phyloP scores from a whole-genome alignment of 2,888 invertebrate species.

The Limnephilus lunatus region DNA sequence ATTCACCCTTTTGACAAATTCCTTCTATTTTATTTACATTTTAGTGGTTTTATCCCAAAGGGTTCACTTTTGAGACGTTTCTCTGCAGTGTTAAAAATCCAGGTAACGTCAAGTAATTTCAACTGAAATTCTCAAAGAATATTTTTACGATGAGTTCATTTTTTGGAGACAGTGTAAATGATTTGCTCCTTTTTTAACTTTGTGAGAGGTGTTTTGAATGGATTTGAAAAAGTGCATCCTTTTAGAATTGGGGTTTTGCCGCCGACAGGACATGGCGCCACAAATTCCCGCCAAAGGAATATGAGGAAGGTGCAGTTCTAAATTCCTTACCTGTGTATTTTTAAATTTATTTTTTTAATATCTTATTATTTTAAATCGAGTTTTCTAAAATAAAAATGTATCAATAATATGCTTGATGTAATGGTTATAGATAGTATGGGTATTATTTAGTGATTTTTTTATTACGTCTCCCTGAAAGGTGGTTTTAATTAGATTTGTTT shows the following conservation, averaged over 20 bases:
- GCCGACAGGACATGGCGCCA: slow-evolving; percentile 16
- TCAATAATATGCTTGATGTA: too few species aligned
- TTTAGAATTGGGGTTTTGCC: slow-evolving; percentile 29
- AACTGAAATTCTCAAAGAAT: not conserved
- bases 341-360: too few species aligned
- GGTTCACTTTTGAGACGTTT: not conserved
- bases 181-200: not conserved
- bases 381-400: too few species aligned
- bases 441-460: too few species aligned
- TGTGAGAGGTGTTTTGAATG: not conserved
- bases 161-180: not conserved
- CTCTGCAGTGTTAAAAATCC: not conserved
- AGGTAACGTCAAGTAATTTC: not conserved
- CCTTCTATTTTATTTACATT: not conserved
- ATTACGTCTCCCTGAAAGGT: too few species aligned
- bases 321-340: not conserved
- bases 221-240: not conserved
- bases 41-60: not conserved
- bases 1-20: not conserved
- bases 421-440: too few species aligned
- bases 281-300: slow-evolving; percentile 33
- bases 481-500: too few species aligned
- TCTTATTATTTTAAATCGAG: not conserved
- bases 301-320: not conserved
- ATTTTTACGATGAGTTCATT: not conserved